Conservation (phyloP, 1,140 invertebrate species). For the Cotesia chilonis region DNA sequence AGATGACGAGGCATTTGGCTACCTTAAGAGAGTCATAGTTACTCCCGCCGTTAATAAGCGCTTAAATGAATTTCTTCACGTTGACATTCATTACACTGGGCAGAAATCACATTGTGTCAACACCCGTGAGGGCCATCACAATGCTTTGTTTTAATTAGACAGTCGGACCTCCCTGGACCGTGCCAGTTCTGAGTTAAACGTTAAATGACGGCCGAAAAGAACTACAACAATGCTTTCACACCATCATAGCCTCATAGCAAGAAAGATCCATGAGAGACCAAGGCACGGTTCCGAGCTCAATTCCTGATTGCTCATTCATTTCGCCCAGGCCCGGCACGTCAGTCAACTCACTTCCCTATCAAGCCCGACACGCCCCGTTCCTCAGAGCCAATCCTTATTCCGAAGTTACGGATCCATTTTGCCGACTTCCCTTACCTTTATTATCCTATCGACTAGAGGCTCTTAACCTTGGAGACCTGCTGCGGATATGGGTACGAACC, state of each 20-base stretch:
- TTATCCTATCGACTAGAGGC: constrained; percentile 90
- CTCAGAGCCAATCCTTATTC: constrained; percentile 82
- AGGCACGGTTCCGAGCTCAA: constrained; percentile 48
- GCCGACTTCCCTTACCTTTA: constrained; percentile 88
- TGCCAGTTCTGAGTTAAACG: constrained; percentile 81
- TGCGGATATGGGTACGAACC: constrained; percentile 48
- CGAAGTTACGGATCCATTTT: constrained; percentile 86
- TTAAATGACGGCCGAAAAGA: constrained; percentile 63
- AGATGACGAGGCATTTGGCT: constrained; percentile 66
- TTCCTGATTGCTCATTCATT: constrained; percentile 39
- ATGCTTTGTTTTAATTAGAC: constrained; percentile 91
- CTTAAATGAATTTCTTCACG: constrained; percentile 54
- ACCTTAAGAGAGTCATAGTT: constrained; percentile 47
- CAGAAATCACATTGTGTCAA: constrained; percentile 81
- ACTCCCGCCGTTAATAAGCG: not conserved
- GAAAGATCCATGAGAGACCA: constrained; percentile 9
- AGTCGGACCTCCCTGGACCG: constrained; percentile 81
- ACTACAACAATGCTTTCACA: too few relatives aligned
- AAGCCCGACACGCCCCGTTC: constrained; percentile 74
- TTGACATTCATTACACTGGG: constrained; percentile 80
- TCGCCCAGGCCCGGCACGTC: constrained; percentile 59
- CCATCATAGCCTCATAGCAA: too few relatives aligned
- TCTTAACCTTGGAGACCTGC: constrained; percentile 84
- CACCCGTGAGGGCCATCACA: constrained; percentile 68
- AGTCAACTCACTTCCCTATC: constrained; percentile 57